Evolutionary conservation across 2,113 vertebrate genomes (phyloP).

Genomic region (Alosa alosa): DNA sequence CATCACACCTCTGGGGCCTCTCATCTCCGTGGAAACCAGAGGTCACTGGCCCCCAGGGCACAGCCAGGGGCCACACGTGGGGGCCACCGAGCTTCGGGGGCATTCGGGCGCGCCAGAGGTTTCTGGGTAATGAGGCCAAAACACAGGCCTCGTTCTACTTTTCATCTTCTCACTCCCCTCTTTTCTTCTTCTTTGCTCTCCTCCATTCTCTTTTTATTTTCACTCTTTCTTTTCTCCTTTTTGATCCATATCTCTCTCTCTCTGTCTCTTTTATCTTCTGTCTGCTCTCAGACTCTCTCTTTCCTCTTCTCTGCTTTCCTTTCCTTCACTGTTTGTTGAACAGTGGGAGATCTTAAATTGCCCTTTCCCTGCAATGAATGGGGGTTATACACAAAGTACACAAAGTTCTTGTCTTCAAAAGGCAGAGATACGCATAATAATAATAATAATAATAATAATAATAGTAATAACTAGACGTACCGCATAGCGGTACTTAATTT

Average conservation of each 20-base stretch:
- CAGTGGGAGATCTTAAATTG: not conserved
- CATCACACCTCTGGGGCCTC: not conserved
- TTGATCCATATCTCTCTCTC: no score
- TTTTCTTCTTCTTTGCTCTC: not conserved
- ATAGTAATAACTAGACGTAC: no score
- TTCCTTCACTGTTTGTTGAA: not conserved
- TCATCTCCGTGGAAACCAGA: not conserved
- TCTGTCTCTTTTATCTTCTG: not conserved
- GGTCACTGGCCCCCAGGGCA: not conserved
- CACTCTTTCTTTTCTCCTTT: no score
- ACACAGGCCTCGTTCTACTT: not conserved
- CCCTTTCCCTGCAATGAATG: not conserved
- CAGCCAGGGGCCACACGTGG: not conserved
- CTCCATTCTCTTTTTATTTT: not conserved
- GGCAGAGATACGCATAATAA: not conserved
- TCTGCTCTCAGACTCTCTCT: no score
- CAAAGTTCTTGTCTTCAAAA: not conserved
- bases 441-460: no score
- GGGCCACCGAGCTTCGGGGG: not conserved
- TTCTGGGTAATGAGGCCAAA: not conserved
- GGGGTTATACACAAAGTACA: not conserved
- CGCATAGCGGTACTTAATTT: no score
- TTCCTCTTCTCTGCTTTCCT: not conserved
- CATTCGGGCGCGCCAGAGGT: not conserved
- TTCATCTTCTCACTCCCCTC: not conserved